Evolutionary conservation across 2,797 vertebrate species (phyloP), one percentile per base, ranked within the genome.

Genomic region (Poecilia picta): DNA sequence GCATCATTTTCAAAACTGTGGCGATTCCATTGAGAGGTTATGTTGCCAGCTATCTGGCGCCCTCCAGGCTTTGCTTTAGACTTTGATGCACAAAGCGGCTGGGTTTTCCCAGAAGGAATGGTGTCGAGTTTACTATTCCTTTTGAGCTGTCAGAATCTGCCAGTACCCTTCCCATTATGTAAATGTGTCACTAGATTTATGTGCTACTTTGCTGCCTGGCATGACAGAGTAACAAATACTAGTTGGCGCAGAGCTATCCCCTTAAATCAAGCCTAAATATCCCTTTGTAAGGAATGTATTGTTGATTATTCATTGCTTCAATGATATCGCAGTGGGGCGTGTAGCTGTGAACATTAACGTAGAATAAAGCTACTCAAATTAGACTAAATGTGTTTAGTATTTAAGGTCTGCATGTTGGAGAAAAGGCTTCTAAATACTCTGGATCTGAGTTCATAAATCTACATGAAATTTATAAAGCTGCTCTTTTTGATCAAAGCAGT

Each of bases 131-230:
- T 68, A 25, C 39, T 25, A 41, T 68, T 41, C 4, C 23, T 39
- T 68, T 41, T 68, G 36, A 68, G 8, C 64, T 66, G 64, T 66
- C 64, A 66, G 39, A 20, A 41, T 41, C 20, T 41, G 23, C 36
- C 64, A 11, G 10, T 68, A 25, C 20, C 20, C 20, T 68, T 41
- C 36, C 10, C 36, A 41, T 53, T 41, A 41, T 41, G 64, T 25
- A 68, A 41, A 68, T 23, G 36, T 68, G 64, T 68, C 64, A 68
- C 33, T 68, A 23, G 39, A 68, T 41, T 39, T 68, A 41, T 68
- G 20, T 68, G 33, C 62, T 66, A 31, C 33, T 66, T 66, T 36
- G 18, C 33, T 66, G 16, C 62, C 18, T 36, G 16, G 33, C 62
- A 66, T 66, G 62, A 68, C 36, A 4, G 36, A 41, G 36, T 68